phyloP scores from a whole-genome alignment of 2,797 vertebrate genomes.

The Galago senegalensis region DNA sequence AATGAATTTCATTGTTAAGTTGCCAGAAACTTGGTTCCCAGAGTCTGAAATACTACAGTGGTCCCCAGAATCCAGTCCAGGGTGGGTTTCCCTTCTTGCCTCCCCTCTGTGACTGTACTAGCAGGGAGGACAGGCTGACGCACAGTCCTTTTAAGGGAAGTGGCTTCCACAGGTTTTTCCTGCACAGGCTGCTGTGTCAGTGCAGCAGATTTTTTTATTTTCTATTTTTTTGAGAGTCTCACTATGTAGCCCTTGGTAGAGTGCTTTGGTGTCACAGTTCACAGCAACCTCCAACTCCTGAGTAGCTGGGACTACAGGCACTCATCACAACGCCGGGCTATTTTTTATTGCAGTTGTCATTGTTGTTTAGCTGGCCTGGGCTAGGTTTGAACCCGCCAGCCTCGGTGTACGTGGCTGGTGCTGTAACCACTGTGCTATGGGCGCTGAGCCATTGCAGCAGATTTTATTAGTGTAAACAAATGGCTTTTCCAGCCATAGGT shows the following conservation, averaged over 20 bases:
- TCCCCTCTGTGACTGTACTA: background rate
- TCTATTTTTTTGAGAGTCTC: no score
- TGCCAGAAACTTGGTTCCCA: conserved; percentile 35
- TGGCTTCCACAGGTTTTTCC: conserved; percentile 9
- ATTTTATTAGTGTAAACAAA: conserved; percentile 47
- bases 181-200: background rate
- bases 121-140: background rate
- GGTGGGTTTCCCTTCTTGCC: background rate
- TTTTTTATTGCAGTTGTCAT: no score
- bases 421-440: no score
- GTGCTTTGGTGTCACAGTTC: no score
- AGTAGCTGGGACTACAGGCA: no score
- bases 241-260: no score
- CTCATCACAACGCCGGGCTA: no score
- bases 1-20: background rate
- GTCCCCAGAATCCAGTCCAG: background rate
- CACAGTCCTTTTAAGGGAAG: background rate
- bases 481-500: background rate
- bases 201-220: background rate
- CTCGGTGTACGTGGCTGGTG: no score
- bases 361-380: no score
- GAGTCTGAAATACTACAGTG: background rate
- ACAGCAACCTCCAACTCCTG: no score
- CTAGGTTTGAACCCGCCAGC: no score
- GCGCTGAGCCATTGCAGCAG: no score